Evolutionary conservation across 2,113 vertebrate genomes (phyloP).

Genomic region (Dermatemys mawii): DNA sequence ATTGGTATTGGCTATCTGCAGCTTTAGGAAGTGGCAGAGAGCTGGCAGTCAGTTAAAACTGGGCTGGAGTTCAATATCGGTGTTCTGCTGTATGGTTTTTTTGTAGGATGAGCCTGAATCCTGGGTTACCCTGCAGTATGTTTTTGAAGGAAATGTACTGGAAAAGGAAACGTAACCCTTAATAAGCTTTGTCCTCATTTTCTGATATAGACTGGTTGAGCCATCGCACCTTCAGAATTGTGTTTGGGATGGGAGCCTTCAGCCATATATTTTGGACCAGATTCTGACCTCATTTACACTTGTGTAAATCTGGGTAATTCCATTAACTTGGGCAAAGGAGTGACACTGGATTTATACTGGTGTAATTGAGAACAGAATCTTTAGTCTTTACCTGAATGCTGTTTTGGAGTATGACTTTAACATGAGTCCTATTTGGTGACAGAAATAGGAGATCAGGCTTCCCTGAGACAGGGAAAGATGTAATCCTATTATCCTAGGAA

Average conservation of each 20-base stretch:
- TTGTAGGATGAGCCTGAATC: conserved; percentile 75
- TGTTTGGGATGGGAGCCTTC: conserved; percentile 10
- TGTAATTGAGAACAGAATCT: background rate
- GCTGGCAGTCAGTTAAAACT: conserved; percentile 81
- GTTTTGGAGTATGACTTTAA: background rate
- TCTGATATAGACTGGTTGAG: conserved; percentile 45
- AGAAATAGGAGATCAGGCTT: background rate
- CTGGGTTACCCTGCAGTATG: conserved; percentile 67
- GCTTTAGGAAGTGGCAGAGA: conserved; percentile 76
- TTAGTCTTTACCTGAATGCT: background rate
- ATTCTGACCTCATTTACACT: conserved; percentile 9
- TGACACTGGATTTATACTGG: background rate
- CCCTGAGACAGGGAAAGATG: background rate
- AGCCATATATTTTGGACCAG: background rate
- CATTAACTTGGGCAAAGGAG: background rate
- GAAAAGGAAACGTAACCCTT: conserved; percentile 80
- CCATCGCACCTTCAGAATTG: conserved; percentile 5
- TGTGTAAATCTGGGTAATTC: background rate
- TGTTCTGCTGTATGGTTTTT: conserved; percentile 77
- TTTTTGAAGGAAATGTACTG: conserved; percentile 82
- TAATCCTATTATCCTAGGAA: background rate
- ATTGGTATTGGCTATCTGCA: conserved; percentile 74
- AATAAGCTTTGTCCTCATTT: conserved; percentile 76
- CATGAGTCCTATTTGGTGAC: background rate
- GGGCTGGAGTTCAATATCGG: conserved; percentile 77